A percentile compares a stretch with the other conserved stretches of the same genome.
These are phyloP conservation scores for Amphipoea oculea DNA, from an alignment of 2,888 invertebrate species.

Conservation along the genomic window DNA sequence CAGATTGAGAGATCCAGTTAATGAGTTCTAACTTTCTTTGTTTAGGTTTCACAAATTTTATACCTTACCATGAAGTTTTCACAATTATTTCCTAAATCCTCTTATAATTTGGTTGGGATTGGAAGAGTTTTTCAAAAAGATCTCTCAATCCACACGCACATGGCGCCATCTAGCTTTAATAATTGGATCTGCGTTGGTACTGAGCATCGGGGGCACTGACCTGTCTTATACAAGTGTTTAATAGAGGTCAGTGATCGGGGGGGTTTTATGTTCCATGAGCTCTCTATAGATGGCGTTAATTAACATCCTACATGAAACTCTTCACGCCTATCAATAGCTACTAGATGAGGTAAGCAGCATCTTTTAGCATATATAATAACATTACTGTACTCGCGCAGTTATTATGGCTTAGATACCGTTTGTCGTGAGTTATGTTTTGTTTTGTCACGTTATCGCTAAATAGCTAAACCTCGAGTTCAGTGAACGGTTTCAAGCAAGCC, in stretches of 20 bases:
- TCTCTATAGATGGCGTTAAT: constrained; percentile 28
- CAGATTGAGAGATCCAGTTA: no score
- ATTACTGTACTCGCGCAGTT: background rate
- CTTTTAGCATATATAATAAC: background rate
- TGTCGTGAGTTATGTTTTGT: background rate
- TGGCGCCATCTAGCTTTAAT: constrained; percentile 19
- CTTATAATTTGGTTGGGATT: no score
- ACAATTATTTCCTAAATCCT: no score
- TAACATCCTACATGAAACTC: background rate
- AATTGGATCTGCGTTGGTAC: background rate
- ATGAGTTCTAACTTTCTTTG: no score
- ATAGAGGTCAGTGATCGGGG: no score
- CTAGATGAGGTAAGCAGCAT: background rate
- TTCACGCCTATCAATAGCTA: background rate
- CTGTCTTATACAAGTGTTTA: no score
- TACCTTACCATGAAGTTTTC: no score
- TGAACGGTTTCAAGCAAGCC: background rate
- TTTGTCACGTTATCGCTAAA: constrained; percentile 1
- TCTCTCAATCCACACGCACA: no score
- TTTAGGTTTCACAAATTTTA: no score
- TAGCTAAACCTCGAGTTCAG: background rate
- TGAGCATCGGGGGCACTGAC: background rate
- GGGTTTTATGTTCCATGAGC: background rate
- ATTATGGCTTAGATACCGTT: background rate
- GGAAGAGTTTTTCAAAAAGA: no score